Conservation (phyloP, 2,888 invertebrate species). For the Tyria jacobaeae region DNA sequence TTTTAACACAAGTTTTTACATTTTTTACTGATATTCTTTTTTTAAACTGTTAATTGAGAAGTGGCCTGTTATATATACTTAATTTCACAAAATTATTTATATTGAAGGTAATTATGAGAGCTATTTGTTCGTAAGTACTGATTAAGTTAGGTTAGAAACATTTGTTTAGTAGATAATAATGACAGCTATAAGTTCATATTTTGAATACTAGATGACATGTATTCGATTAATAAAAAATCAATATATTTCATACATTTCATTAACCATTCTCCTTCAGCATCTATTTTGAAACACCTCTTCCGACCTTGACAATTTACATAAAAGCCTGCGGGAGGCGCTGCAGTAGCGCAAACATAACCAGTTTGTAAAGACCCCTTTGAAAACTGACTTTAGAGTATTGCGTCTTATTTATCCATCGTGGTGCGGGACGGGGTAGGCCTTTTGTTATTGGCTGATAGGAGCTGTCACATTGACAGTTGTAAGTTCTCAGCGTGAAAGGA, state of each 20-base stretch:
- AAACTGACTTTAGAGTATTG: constrained; percentile 23
- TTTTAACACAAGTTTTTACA: constrained; percentile 20
- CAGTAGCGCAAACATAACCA: constrained; percentile 59
- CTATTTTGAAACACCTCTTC: constrained; percentile 50
- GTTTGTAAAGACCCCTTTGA: constrained; percentile 48
- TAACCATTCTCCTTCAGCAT: constrained; percentile 29
- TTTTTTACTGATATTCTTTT: not conserved
- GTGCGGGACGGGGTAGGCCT: constrained; percentile 31
- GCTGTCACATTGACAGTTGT: constrained; percentile 68
- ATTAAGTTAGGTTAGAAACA: not conserved
- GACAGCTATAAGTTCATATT: not conserved
- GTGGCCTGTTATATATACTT: not conserved
- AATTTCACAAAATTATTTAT: not conserved
- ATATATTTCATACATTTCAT: constrained; percentile 19
- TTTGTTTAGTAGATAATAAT: not conserved
- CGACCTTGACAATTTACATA: constrained; percentile 69
- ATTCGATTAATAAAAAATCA: constrained; percentile 7
- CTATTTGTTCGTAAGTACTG: not conserved
- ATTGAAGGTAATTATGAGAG: not conserved
- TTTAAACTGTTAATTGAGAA: not conserved
- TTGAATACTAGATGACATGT: not conserved
- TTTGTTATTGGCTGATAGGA: constrained; percentile 47
- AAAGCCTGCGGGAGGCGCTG: constrained; percentile 66
- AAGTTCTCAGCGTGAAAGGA: constrained; percentile 61
- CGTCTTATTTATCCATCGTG: constrained; percentile 23